Evolutionary conservation across 2,888 invertebrate species (phyloP).

Genomic region (Xylota segnis): DNA sequence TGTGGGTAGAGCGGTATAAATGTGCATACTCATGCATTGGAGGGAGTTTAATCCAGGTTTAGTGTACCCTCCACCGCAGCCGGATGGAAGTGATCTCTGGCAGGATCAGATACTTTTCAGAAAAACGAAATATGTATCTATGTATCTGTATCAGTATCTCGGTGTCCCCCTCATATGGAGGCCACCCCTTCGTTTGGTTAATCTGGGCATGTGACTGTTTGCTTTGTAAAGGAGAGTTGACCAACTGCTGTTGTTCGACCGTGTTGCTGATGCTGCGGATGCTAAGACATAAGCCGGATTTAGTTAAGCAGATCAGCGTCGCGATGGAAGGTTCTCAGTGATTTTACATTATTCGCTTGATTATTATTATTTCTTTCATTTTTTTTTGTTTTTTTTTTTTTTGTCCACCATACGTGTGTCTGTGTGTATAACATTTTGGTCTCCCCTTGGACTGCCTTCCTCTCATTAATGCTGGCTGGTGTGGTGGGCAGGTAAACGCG

Average conservation of each 20-base stretch:
- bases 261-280: conserved; percentile 72
- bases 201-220: conserved; percentile 72
- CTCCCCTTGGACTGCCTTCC: conserved; percentile 44
- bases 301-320: conserved; percentile 84
- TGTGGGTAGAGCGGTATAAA: conserved; percentile 19
- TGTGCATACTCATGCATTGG: conserved; percentile 21
- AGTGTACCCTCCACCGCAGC: conserved; percentile 35
- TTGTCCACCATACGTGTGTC: conserved; percentile 33
- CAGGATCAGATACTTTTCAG: conserved; percentile 66
- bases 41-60: conserved; percentile 73
- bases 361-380: conserved; percentile 53
- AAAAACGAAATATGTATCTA: conserved; percentile 37
- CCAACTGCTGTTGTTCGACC: conserved; percentile 68
- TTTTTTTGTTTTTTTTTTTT: conserved; percentile 17
- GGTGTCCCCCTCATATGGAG: conserved; percentile 34
- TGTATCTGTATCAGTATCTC: conserved; percentile 45
- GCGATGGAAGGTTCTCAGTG: conserved; percentile 76
- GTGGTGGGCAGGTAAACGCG: conserved; percentile 58
- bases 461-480: conserved; percentile 62
- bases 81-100: conserved; percentile 71
- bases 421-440: conserved; percentile 49
- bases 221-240: conserved; percentile 67
- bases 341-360: conserved; percentile 77
- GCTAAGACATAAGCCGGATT: conserved; percentile 83
- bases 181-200: conserved; percentile 72